phyloP scores from a whole-genome alignment of 2,113 vertebrate genomes.

The Onychorhynchus coronatus region DNA sequence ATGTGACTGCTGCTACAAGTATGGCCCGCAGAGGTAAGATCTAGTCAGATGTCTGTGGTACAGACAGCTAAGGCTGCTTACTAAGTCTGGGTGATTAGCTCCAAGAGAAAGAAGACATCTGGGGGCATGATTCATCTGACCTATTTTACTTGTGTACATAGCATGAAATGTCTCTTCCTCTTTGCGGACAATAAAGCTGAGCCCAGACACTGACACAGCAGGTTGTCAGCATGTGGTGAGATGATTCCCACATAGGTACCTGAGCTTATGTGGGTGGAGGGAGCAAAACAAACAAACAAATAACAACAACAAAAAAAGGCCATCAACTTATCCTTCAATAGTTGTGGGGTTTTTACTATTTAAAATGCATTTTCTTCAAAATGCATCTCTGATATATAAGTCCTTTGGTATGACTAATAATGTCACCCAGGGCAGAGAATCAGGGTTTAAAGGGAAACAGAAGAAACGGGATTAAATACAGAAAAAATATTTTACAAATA shows the following conservation, averaged over 20 bases:
- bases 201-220: not conserved
- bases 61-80: constrained; percentile 33
- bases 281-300: not conserved
- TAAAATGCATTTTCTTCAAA: constrained; percentile 1
- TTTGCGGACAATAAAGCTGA: not conserved
- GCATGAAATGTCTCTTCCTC: not conserved
- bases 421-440: not conserved
- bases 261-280: not conserved
- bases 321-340: not conserved
- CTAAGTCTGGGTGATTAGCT: not conserved
- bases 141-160: constrained; percentile 31
- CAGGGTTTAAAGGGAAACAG: not conserved
- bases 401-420: not conserved
- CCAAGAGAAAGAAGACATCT: constrained; percentile 37
- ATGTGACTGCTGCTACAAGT: not conserved
- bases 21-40: not conserved
- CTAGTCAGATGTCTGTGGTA: not conserved
- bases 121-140: constrained; percentile 49
- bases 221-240: not conserved
- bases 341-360: not conserved
- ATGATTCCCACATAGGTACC: not conserved
- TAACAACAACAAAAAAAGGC: not conserved
- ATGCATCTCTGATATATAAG: not conserved
- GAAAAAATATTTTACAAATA: not conserved
- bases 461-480: not conserved